These are phyloP conservation scores for Aldrovandia affinis DNA, from an alignment of 2,797 vertebrate genomes.

Conservation along the genomic window DNA sequence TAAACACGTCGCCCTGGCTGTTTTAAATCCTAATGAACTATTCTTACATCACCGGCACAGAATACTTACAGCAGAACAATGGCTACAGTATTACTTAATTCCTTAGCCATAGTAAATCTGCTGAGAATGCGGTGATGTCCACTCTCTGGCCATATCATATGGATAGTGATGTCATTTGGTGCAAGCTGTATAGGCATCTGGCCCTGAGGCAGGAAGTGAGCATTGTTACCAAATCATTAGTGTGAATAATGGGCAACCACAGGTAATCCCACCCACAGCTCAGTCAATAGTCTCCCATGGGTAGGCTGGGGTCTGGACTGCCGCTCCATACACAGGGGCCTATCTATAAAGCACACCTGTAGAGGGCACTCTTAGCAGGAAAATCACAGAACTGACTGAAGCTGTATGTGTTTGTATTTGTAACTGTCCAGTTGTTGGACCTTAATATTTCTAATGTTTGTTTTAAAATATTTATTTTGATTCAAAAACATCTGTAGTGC, in stretches of 20 bases:
- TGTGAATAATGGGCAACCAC: slow-evolving; percentile 89
- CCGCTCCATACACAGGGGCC: neutral
- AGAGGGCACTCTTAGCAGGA: neutral
- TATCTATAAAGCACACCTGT: neutral
- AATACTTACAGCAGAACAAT: neutral
- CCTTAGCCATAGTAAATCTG: neutral
- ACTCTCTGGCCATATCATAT: neutral
- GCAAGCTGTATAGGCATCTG: slow-evolving; percentile 94
- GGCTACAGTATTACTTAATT: neutral
- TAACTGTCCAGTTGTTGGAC: neutral
- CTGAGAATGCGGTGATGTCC: neutral
- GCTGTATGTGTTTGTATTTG: neutral
- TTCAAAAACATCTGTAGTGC: neutral
- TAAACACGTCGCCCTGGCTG: too few species aligned
- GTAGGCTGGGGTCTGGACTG: neutral
- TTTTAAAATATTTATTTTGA: too few species aligned
- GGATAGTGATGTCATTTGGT: slow-evolving; percentile 93
- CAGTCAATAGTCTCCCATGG: neutral
- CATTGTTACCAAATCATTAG: slow-evolving; percentile 88
- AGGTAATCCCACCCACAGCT: slow-evolving; percentile 70
- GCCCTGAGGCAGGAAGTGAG: slow-evolving; percentile 88
- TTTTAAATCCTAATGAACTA: neutral
- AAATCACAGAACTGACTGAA: neutral
- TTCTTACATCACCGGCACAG: neutral
- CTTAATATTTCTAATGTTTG: neutral